Percentiles rank a stretch among this genome's conserved stretches.
These are phyloP conservation scores for Excalfactoria chinensis DNA, from an alignment of 2,113 vertebrate genomes.

Conservation along the genomic window DNA sequence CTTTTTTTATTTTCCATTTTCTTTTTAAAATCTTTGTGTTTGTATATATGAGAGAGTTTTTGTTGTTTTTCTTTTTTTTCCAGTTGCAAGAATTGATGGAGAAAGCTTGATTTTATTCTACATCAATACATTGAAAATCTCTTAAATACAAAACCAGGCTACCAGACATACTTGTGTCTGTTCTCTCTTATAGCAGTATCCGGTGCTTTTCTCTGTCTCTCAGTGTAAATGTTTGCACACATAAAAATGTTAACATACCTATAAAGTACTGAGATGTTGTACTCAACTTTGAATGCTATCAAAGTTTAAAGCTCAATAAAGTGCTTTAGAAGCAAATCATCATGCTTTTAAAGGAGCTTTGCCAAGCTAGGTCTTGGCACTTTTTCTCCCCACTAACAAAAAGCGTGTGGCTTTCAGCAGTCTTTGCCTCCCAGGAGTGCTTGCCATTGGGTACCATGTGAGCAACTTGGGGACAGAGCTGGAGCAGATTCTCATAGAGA, in stretches of 20 bases:
- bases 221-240: neutral
- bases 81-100: neutral
- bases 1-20: neutral
- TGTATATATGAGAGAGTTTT: too few species aligned
- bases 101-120: neutral
- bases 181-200: neutral
- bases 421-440: neutral
- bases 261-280: neutral
- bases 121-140: neutral
- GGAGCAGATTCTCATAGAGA: neutral
- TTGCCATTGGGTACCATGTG: rapidly evolving
- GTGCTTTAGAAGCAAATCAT: conserved; percentile 31
- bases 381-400: neutral
- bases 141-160: neutral
- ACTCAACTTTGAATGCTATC: neutral
- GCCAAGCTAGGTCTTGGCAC: neutral
- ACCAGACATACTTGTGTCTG: neutral
- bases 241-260: neutral
- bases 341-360: neutral
- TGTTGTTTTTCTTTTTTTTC: rapidly evolving
- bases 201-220: neutral
- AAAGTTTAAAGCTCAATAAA: conserved; percentile 8
- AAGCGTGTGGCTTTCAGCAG: rapidly evolving
- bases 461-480: too few species aligned
- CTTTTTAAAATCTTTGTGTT: neutral